Evolutionary conservation across 2,888 invertebrate species (phyloP).

Genomic region (Himalopsyche kuldschensis): DNA sequence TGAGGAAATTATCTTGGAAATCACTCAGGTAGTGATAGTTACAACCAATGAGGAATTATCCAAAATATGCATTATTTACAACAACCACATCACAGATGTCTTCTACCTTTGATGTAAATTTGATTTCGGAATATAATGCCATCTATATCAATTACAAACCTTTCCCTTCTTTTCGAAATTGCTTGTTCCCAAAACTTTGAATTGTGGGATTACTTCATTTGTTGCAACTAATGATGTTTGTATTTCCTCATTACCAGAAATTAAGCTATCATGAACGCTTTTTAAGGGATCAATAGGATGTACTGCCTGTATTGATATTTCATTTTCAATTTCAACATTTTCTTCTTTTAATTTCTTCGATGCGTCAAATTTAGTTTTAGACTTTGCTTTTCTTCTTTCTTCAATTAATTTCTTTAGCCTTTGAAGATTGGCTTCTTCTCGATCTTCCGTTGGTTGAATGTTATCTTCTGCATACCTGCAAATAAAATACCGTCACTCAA

Average conservation of each 20-base stretch:
- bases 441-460: slow-evolving; percentile 47
- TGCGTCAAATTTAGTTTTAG: slow-evolving; percentile 11
- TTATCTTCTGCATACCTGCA: slow-evolving; percentile 55
- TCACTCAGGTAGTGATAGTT: too few species aligned
- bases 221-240: slow-evolving; percentile 18
- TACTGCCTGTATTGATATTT: slow-evolving; percentile 37
- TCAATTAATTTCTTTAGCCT: slow-evolving; percentile 64
- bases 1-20: too few species aligned
- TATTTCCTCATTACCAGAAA: background rate
- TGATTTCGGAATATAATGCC: too few species aligned
- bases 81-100: too few species aligned
- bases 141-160: slow-evolving; percentile 47
- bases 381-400: slow-evolving; percentile 53
- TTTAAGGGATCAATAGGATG: slow-evolving; percentile 25
- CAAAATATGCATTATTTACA: too few species aligned
- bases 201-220: slow-evolving; percentile 47
- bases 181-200: slow-evolving; percentile 69
- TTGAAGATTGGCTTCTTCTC: slow-evolving; percentile 62
- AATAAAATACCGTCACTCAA: slow-evolving; percentile 22
- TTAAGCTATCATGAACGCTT: background rate
- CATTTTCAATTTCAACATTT: slow-evolving; percentile 42
- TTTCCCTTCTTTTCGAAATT: slow-evolving; percentile 61
- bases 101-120: too few species aligned
- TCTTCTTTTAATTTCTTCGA: slow-evolving; percentile 40
- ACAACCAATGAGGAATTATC: too few species aligned